Conservation (phyloP, 2,888 invertebrate genomes). For the Drosophila prostipennis region DNA sequence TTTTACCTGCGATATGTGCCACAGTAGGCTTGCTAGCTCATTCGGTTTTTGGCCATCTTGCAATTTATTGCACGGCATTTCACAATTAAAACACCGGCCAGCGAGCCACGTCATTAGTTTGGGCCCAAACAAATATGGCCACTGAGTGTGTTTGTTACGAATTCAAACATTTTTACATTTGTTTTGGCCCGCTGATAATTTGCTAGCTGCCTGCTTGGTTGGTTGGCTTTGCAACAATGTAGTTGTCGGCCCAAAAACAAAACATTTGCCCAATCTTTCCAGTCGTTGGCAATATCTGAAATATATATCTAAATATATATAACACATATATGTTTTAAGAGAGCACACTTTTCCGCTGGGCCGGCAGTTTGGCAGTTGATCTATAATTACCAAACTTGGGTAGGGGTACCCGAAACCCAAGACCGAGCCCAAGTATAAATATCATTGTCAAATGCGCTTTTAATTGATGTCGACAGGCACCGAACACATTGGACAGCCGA, state of each 20-base stretch:
- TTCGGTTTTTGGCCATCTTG: slow-evolving; percentile 66
- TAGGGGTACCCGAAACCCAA: neutral
- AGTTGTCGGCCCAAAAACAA: slow-evolving; percentile 28
- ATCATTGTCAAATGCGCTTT: slow-evolving; percentile 80
- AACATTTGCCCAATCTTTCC: slow-evolving; percentile 38
- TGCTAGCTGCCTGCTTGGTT: slow-evolving; percentile 53
- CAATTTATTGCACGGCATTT: slow-evolving; percentile 75
- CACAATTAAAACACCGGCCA: slow-evolving; percentile 69
- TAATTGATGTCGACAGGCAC: slow-evolving; percentile 78
- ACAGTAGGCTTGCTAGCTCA: neutral
- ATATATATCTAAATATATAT: too few species aligned
- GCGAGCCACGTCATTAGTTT: slow-evolving; percentile 73
- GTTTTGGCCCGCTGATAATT: slow-evolving; percentile 70
- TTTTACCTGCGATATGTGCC: neutral
- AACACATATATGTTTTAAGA: neutral
- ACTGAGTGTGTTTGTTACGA: slow-evolving; percentile 71
- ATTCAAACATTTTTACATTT: slow-evolving; percentile 73
- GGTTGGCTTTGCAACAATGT: slow-evolving; percentile 40
- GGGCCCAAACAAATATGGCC: slow-evolving; percentile 68
- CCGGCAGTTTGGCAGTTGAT: slow-evolving; percentile 13
- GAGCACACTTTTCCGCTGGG: slow-evolving; percentile 23
- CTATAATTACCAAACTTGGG: slow-evolving; percentile 41
- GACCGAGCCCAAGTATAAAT: slow-evolving; percentile 55
- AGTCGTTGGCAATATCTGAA: slow-evolving; percentile 13
- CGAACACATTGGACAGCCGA: slow-evolving; percentile 73